A percentile compares a stretch with the other conserved stretches of the same genome.
phyloP scores from a whole-genome alignment of 2,888 invertebrate genomes.

The Campoplex nolae region DNA sequence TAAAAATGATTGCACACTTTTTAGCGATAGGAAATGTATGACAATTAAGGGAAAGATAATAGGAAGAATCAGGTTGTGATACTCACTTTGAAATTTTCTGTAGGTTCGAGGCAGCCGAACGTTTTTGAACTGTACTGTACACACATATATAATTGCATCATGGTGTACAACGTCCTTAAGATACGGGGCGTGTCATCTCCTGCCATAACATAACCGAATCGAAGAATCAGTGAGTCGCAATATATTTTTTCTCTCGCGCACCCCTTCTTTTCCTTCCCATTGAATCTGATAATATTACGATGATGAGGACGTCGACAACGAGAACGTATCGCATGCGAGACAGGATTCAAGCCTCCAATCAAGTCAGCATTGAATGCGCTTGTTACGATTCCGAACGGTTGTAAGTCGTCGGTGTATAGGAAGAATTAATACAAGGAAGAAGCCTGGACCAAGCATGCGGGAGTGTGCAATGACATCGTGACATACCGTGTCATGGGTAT shows the following conservation, averaged over 20 bases:
- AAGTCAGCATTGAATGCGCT: slow-evolving; percentile 81
- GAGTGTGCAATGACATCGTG: neutral
- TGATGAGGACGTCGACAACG: slow-evolving; percentile 45
- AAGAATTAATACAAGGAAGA: slow-evolving; percentile 13
- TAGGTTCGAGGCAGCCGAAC: neutral
- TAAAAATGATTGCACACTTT: too few species aligned
- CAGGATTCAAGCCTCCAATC: slow-evolving; percentile 78
- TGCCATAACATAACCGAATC: slow-evolving; percentile 69
- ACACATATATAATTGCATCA: slow-evolving; percentile 23
- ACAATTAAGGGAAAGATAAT: too few species aligned
- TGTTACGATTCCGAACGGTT: slow-evolving; percentile 74
- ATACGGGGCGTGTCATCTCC: slow-evolving; percentile 49
- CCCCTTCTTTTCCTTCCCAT: slow-evolving; percentile 7
- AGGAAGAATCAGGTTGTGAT: too few species aligned
- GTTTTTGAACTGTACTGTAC: neutral
- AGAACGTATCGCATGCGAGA: slow-evolving; percentile 64
- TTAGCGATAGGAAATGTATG: too few species aligned
- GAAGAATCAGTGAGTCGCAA: slow-evolving; percentile 59
- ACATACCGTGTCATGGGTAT: slow-evolving; percentile 11
- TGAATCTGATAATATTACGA: slow-evolving; percentile 47
- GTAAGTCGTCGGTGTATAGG: slow-evolving; percentile 14
- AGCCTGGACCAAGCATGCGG: slow-evolving; percentile 20
- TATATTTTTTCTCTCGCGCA: neutral
- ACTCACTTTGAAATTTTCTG: too few species aligned
- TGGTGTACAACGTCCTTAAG: slow-evolving; percentile 32